These are phyloP conservation scores for Diglossa brunneiventris DNA, from an alignment of 2,113 vertebrate genomes.

Conservation along the genomic window DNA sequence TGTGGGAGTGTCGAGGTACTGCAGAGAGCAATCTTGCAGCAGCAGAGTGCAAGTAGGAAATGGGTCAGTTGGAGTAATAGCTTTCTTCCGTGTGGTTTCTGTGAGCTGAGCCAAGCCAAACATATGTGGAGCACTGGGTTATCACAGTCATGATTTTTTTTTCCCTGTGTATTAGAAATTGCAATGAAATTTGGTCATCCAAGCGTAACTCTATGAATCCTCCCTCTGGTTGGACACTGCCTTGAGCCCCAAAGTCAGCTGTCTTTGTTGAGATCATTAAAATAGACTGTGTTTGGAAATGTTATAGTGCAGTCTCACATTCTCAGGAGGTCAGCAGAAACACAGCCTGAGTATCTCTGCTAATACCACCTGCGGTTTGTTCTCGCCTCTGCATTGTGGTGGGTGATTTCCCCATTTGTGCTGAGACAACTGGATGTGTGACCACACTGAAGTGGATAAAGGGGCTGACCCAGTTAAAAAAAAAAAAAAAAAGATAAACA, in stretches of 20 bases:
- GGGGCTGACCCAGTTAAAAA: not conserved
- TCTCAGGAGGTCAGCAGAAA: constrained; percentile 43
- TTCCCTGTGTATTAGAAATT: not conserved
- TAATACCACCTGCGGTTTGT: constrained; percentile 3
- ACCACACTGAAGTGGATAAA: not conserved
- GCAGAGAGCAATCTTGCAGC: not conserved
- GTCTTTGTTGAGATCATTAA: not conserved
- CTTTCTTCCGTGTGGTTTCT: not conserved
- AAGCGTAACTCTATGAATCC: not conserved
- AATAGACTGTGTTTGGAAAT: not conserved
- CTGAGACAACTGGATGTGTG: not conserved
- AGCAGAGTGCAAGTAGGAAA: not conserved
- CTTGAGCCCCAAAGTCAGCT: not conserved
- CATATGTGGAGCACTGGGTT: not conserved
- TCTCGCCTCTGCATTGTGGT: constrained; percentile 5
- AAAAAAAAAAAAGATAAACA: no score
- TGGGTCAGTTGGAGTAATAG: constrained; percentile 26
- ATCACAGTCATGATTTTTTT: not conserved
- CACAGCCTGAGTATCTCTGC: not conserved
- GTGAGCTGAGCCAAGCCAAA: not conserved
- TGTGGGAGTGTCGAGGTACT: not conserved
- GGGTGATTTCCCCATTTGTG: not conserved
- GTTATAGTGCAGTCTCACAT: not conserved
- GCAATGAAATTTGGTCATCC: not conserved
- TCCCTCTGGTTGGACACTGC: not conserved